Evolutionary conservation across 2,113 vertebrate genomes (phyloP), one percentile per base, ranked within the genome.

Genomic region (Cairina moschata): DNA sequence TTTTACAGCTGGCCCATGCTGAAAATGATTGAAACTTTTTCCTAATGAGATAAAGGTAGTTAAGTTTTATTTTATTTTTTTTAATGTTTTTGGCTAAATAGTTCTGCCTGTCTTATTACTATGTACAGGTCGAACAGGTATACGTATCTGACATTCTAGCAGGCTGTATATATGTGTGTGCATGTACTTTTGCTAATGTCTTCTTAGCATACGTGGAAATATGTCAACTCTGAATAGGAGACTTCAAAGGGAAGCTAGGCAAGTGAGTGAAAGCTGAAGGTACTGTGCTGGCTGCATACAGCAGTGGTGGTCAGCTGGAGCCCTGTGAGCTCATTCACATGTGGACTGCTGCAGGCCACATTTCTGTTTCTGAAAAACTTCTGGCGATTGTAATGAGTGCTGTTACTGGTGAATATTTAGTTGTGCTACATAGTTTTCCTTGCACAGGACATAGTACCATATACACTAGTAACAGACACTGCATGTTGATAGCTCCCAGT

Each of bases 271-370:
- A 62, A 86, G 36, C 22, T 23, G 63, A 44, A 93, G 59, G 78
- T 31, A 6, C 25, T 48, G 17, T 44, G 28, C 46, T 42, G 42
- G 9, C 12, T 1, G 0, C 28, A 8, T 17, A 8, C 32, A 2
- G 2, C 75, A 2, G 55, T 58, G 28, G 28, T 34, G 68, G 48
- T 77, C 32, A 60, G 20, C 29, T 58, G 32, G 69, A 86, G 65
- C 34, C 52, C 12, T 65, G 15, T 34, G 38, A 32, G 42, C n/a
- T 79, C 56, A 17, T 77, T 84, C 63, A 14, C 60, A 72, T 32
- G 12, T 0, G 8, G 20, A 17, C 13, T 84, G 78, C 36, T 87
- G 42, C 62, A 88, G 62, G 71, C 18, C 76, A 50, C 71, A 65
- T 56, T 93, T 78, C 15, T 40, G 21, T 17, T 69, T 50, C 9